Evolutionary conservation across 35 echinoderm and acorn worm species (phyloP).

Genomic region (Lytechinus pictus): DNA sequence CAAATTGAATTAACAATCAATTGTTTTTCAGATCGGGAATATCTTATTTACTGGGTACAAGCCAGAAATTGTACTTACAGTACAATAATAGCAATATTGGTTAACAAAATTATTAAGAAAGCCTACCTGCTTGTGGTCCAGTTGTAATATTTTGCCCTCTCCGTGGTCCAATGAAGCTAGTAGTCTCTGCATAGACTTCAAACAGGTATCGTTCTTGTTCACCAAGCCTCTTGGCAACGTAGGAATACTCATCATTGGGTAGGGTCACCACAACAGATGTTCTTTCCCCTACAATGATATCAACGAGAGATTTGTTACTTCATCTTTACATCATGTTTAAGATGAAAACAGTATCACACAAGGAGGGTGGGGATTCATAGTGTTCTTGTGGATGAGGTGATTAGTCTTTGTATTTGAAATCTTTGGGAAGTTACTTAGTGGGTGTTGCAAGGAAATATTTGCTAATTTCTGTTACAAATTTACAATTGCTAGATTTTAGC

Average conservation of each 20-base stretch:
- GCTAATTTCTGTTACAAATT: too few species aligned
- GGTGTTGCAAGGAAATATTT: too few species aligned
- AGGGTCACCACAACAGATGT: conserved; percentile 72
- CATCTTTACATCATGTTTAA: not conserved
- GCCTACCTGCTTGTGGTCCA: conserved; percentile 85
- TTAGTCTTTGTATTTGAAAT: too few species aligned
- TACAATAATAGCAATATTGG: not conserved
- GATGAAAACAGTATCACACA: not conserved
- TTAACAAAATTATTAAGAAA: not conserved
- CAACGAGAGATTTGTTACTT: not conserved
- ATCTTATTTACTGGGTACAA: not conserved
- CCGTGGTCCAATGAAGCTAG: conserved; percentile 43
- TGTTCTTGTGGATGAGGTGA: too few species aligned
- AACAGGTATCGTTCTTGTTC: conserved; percentile 70
- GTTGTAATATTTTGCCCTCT: conserved; percentile 72
- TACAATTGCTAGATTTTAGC: too few species aligned
- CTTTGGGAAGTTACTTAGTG: too few species aligned
- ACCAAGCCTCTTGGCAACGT: conserved; percentile 59
- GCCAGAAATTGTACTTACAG: not conserved
- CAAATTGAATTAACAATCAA: not conserved
- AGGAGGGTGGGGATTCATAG: too few species aligned
- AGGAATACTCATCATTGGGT: conserved; percentile 39
- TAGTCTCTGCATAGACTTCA: conserved; percentile 72
- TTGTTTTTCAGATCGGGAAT: not conserved
- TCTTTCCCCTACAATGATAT: conserved; percentile 72